phyloP scores from a whole-genome alignment of 2,888 invertebrate species.

The Stenotaenia linearis region DNA sequence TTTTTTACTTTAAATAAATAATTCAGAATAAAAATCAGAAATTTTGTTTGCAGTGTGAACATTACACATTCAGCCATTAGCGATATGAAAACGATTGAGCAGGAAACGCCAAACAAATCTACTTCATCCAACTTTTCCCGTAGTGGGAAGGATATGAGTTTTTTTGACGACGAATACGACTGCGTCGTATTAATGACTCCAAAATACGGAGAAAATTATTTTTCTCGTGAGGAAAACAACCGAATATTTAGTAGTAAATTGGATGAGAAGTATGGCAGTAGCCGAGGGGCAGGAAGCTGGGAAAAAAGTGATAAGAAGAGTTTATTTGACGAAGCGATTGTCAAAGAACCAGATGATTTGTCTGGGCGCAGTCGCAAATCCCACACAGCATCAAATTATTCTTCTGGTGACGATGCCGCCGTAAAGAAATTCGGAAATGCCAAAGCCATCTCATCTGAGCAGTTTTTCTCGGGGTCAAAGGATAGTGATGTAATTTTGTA shows the following conservation, averaged over 20 bases:
- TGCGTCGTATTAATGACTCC: constrained; percentile 51
- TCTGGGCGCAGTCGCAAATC: constrained; percentile 37
- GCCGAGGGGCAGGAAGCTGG: neutral
- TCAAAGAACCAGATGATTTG: constrained; percentile 36
- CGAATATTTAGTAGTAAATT: constrained; percentile 32
- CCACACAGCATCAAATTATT: constrained; percentile 37
- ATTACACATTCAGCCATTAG: constrained; percentile 71
- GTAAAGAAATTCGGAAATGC: constrained; percentile 95
- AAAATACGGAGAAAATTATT: constrained; percentile 48
- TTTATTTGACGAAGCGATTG: constrained; percentile 35
- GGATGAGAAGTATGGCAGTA: constrained; percentile 29
- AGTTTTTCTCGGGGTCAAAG: constrained; percentile 77
- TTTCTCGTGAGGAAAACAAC: constrained; percentile 37
- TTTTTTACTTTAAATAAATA: neutral
- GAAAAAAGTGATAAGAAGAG: constrained; percentile 37
- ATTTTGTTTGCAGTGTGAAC: constrained; percentile 54
- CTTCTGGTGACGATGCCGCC: constrained; percentile 62
- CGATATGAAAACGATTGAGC: constrained; percentile 87
- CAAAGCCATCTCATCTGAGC: constrained; percentile 96
- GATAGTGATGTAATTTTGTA: constrained; percentile 52
- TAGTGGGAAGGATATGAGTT: constrained; percentile 40
- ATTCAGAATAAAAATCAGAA: too few species aligned
- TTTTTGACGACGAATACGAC: constrained; percentile 49
- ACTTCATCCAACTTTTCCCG: constrained; percentile 49
- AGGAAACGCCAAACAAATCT: constrained; percentile 59